Evolutionary conservation across 2,888 invertebrate genomes (phyloP).

Genomic region (Aspidapion aeneum): DNA sequence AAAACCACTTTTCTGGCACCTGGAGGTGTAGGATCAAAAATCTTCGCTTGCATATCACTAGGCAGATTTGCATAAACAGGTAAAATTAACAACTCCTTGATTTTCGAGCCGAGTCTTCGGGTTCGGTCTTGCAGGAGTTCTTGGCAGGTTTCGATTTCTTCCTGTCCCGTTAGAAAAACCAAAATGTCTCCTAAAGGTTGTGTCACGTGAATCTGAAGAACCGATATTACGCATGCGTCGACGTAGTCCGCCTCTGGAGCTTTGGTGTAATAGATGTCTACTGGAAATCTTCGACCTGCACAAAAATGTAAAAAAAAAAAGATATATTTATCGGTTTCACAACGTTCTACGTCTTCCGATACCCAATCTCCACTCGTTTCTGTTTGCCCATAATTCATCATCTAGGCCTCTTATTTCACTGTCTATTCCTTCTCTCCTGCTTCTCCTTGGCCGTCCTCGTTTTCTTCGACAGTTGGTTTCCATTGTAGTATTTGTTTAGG

Average conservation of each 20-base stretch:
- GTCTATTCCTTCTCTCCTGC: too few relatives aligned
- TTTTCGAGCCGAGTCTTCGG: constrained; percentile 87
- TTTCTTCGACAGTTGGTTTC: too few relatives aligned
- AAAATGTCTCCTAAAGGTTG: constrained; percentile 95
- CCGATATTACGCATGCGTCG: constrained; percentile 95
- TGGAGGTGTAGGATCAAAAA: constrained; percentile 96
- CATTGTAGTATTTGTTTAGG: too few relatives aligned
- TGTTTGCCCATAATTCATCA: too few relatives aligned
- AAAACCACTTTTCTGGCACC: constrained; percentile 95
- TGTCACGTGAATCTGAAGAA: constrained; percentile 97
- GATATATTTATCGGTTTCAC: too few relatives aligned
- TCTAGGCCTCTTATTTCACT: too few relatives aligned
- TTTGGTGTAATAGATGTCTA: constrained; percentile 98
- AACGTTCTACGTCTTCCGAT: too few relatives aligned
- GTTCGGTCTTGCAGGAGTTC: constrained; percentile 88
- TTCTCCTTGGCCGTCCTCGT: too few relatives aligned
- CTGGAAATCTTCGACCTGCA: constrained; percentile 78
- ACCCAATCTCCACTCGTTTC: too few relatives aligned
- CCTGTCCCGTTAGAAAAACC: constrained; percentile 93
- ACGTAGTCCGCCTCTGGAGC: constrained; percentile 99
- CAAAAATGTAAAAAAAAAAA: too few relatives aligned
- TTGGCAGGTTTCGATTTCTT: constrained; percentile 87
- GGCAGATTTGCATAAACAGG: constrained; percentile 99
- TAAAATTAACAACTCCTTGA: constrained; percentile 86
- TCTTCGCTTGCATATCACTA: constrained; percentile 98